Conservation (phyloP, 2,113 vertebrate species). For the Empidonax alnorum region DNA sequence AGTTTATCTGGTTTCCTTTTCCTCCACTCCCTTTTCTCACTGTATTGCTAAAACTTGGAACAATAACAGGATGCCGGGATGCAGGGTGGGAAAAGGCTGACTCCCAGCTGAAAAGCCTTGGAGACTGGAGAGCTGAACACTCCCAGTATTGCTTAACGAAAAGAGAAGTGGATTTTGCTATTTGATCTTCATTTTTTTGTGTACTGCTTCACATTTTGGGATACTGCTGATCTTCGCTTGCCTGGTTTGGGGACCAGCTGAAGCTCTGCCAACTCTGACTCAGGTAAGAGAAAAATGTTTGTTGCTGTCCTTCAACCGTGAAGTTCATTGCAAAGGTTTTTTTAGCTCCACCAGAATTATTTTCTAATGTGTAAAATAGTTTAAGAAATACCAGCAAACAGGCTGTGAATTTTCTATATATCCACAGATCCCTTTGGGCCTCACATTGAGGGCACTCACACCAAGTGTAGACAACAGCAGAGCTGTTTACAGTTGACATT, state of each 20-base stretch:
- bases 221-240: neutral
- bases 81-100: constrained; percentile 78
- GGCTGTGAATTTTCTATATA: neutral
- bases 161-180: constrained; percentile 22
- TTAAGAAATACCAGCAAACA: neutral
- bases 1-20: constrained; percentile 81
- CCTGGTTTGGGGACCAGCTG: neutral
- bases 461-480: neutral
- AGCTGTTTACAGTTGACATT: neutral
- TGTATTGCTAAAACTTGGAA: constrained; percentile 68
- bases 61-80: constrained; percentile 87
- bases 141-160: constrained; percentile 55
- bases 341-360: neutral
- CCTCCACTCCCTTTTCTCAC: constrained; percentile 74
- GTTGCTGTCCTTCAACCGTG: neutral
- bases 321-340: neutral
- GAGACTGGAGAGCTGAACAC: constrained; percentile 64
- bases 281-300: constrained; percentile 32
- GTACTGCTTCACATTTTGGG: neutral
- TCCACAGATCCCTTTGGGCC: neutral
- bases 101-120: constrained; percentile 73
- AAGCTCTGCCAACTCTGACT: neutral
- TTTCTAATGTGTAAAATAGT: neutral
- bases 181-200: neutral
- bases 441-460: neutral